phyloP scores from a whole-genome alignment of 2,888 invertebrate genomes.

The Epirrhoe alternata region DNA sequence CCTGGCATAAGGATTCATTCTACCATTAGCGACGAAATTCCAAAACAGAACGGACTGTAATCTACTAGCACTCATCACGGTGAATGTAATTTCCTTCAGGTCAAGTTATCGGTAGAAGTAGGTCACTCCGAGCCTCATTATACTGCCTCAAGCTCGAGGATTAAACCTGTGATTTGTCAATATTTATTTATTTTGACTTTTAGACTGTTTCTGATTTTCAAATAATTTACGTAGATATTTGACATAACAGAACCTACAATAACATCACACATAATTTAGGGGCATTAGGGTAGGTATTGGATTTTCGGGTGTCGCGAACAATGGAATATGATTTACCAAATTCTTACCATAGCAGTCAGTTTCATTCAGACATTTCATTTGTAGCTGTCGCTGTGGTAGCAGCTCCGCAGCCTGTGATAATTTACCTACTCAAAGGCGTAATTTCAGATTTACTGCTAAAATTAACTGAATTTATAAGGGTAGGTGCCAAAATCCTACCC shows the following conservation, averaged over 20 bases:
- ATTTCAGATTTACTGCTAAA: too few relatives aligned
- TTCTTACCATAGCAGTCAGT: not conserved
- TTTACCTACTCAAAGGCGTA: not conserved
- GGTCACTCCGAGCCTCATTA: constrained; percentile 36
- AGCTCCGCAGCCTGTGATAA: not conserved
- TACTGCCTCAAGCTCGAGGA: constrained; percentile 23
- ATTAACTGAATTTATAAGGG: too few relatives aligned
- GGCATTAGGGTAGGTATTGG: too few relatives aligned
- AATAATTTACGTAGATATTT: too few relatives aligned
- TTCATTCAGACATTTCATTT: not conserved
- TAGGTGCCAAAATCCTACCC: too few relatives aligned
- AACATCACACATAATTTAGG: too few relatives aligned
- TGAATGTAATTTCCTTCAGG: constrained; percentile 31
- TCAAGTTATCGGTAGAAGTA: constrained; percentile 39
- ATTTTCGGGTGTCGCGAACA: not conserved
- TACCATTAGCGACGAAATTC: not conserved
- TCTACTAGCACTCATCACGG: constrained; percentile 19
- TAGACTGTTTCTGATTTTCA: too few relatives aligned
- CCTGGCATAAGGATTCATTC: too few relatives aligned
- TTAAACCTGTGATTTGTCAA: constrained; percentile 27
- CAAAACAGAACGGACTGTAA: constrained; percentile 5
- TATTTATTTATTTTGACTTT: constrained; percentile 1
- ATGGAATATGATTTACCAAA: not conserved
- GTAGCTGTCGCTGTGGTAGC: not conserved
- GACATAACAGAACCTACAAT: too few relatives aligned